Percentiles rank a stretch among this genome's conserved stretches.
Conservation (phyloP, 2,797 vertebrate species). For the Myripristis jacobus region DNA sequence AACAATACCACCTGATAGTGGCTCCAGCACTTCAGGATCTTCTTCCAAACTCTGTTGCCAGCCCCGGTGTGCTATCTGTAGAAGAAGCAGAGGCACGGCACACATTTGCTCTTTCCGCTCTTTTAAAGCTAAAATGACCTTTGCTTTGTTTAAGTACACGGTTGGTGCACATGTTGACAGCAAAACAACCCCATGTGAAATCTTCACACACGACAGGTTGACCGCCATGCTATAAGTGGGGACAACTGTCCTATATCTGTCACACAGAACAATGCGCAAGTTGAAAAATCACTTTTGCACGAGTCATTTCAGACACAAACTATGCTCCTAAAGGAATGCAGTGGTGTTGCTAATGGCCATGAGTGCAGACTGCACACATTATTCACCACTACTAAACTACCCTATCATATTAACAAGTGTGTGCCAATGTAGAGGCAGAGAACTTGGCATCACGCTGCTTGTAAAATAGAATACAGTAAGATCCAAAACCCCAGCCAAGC, state of each 20-base stretch:
- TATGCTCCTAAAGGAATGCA: conserved; percentile 7
- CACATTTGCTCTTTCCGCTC: background rate
- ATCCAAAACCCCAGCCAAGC: background rate
- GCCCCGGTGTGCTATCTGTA: conserved; percentile 14
- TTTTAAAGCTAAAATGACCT: conserved; percentile 2
- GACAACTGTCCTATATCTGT: conserved; percentile 58
- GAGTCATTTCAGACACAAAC: background rate
- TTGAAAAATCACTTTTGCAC: conserved; percentile 50
- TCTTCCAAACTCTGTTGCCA: conserved; percentile 37
- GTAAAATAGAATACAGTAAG: background rate
- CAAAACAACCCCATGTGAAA: conserved; percentile 28
- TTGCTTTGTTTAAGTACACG: background rate
- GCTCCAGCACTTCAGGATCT: conserved; percentile 23
- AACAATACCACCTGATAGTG: conserved; percentile 72
- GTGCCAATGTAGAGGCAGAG: background rate
- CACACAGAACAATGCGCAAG: conserved; percentile 24
- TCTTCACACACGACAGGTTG: background rate
- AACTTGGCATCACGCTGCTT: background rate
- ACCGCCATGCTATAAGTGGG: conserved; percentile 5
- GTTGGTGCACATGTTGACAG: conserved; percentile 25
- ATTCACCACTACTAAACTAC: conserved; percentile 6
- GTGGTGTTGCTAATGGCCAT: background rate
- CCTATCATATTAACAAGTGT: background rate
- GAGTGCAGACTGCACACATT: background rate
- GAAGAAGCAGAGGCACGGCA: background rate